Percentiles rank a stretch among this genome's conserved stretches.
Conservation (phyloP, 2,113 vertebrate genomes). For the Calidris pygmaea region DNA sequence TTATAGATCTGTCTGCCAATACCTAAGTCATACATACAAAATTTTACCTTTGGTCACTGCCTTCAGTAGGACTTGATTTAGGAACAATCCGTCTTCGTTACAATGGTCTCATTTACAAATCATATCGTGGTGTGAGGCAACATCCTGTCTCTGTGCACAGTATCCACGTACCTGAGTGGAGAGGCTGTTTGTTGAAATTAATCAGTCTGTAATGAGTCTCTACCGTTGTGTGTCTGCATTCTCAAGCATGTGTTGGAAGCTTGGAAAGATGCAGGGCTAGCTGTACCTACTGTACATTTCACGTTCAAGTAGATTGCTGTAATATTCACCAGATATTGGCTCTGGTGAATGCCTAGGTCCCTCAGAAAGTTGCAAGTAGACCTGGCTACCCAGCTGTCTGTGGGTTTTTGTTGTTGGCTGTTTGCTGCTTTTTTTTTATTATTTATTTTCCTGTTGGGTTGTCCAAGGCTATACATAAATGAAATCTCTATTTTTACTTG, state of each 20-base stretch:
- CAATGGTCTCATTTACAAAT: background rate
- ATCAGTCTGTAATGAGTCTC: background rate
- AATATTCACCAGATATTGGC: background rate
- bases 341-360: background rate
- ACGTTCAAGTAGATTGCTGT: fast-evolving
- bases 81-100: background rate
- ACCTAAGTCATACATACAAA: background rate
- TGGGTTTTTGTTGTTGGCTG: background rate
- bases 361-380: background rate
- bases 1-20: background rate
- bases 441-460: background rate
- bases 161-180: background rate
- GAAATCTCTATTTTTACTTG: background rate
- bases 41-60: background rate
- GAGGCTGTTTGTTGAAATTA: background rate
- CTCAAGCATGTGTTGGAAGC: background rate
- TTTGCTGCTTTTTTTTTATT: too few relatives aligned
- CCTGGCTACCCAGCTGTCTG: background rate
- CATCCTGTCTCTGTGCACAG: background rate
- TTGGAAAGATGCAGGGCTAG: background rate
- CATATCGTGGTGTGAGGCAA: background rate
- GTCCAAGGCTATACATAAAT: background rate
- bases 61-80: background rate
- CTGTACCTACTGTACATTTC: background rate
- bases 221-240: fast-evolving